Evolutionary conservation across 2,797 vertebrate species (phyloP), one percentile per base, ranked within the genome.

Genomic region (Masticophis lateralis): DNA sequence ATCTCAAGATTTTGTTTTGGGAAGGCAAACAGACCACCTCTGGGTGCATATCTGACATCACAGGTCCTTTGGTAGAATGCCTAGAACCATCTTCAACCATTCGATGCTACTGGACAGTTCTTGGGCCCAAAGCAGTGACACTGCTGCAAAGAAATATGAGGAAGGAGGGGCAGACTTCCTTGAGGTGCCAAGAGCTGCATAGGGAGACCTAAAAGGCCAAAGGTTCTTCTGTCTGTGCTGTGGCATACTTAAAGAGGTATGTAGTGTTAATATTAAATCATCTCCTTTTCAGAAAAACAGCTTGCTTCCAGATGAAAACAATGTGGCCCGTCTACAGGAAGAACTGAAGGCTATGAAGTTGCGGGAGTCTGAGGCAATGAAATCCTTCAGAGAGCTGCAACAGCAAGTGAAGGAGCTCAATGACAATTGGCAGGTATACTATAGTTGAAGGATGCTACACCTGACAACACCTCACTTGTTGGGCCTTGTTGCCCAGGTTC

Each of bases 271-370:
- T 55, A 11, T 57, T 88, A 32, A 28, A 4, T 57, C 18, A 60
- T 43, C 22, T 69, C 8, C 74, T 90, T 83, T 93, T 0, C 97
- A 99, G 99, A 98, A 98, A 96, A 99, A 97, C 98, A 99, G 95
- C 90, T 98, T 98, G 43, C 97, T 99, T 93, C 99, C 99, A 0
- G 99, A 99, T 3, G 99, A 99, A 97, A 99, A 97, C 96, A 99
- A 99, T 69, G 91, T 99, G 95, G 98, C 98, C 0, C 97, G 97
- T 91, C 97, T 99, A 92, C 98, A 99, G 96, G 99, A 99, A 92
- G 99, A 99, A 95, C 96, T 99, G 90, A 99, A 99, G 95, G 98
- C 98, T n/a, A 97, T 99, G 96, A 99, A 99, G 94, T 97, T 99
- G 95, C 97, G 99, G 13, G 99, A 99, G 97, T 96, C 98, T 57